Evolutionary conservation across 1,140 invertebrate species (phyloP).

Genomic region (Sesamia nonagrioides): DNA sequence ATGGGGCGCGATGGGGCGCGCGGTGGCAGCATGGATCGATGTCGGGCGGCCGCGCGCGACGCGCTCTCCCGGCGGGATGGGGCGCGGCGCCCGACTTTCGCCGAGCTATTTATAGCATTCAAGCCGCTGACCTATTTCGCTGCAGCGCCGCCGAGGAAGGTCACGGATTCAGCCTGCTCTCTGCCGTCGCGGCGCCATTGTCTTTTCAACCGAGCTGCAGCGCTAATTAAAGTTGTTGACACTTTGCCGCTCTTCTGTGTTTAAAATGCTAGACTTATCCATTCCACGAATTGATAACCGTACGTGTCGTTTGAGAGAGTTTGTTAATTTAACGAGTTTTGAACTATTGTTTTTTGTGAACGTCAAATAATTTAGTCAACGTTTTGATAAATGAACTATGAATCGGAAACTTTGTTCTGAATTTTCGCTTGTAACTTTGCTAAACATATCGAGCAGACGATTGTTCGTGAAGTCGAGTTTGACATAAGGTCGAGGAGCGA

Average conservation of each 20-base stretch:
- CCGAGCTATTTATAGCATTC: constrained; percentile 86
- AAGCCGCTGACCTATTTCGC: constrained; percentile 86
- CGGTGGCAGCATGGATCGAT: constrained; percentile 72
- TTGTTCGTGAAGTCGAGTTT: neutral
- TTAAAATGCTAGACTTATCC: constrained; percentile 70
- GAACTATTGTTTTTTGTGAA: neutral
- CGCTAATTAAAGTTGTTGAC: constrained; percentile 87
- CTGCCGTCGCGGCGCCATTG: constrained; percentile 84
- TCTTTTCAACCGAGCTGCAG: constrained; percentile 83
- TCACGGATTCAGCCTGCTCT: constrained; percentile 84
- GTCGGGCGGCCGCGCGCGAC: constrained; percentile 68
- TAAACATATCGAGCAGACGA: neutral
- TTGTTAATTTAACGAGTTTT: constrained; percentile 6
- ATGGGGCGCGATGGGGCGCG: constrained; percentile 55
- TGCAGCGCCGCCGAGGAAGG: constrained; percentile 84
- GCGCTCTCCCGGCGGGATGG: constrained; percentile 71
- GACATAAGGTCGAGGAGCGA: constrained; percentile 29
- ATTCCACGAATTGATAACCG: constrained; percentile 29
- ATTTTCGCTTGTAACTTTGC: neutral
- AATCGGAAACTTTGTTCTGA: neutral
- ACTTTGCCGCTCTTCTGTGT: constrained; percentile 72
- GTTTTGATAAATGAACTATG: neutral
- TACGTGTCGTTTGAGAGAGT: too few species aligned
- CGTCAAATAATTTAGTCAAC: neutral
- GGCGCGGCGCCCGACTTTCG: constrained; percentile 83